Evolutionary conservation across 2,888 invertebrate genomes (phyloP), one percentile per base, ranked within the genome.

Genomic region (Enoplolaimus lenunculus): DNA sequence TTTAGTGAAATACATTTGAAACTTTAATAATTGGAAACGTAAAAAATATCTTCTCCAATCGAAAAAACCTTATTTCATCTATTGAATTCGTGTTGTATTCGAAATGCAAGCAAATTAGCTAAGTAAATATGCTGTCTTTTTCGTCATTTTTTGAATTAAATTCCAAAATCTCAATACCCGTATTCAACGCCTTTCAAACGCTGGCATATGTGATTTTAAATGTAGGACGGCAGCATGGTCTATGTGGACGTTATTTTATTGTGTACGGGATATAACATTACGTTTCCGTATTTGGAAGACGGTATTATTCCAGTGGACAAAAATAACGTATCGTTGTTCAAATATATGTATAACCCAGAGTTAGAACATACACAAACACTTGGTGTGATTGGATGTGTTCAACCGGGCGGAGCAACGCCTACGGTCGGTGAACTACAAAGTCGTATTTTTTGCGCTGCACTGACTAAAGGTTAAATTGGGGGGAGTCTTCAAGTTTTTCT

Each of bases 261-360:
- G 71, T 81, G 81, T 29, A 83, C 83, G 7, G 83, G 83, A 2
- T 83, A 81, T 74, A 78, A 81, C 16, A 82, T 83, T 75, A 78
- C 78, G 21, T 80, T 81, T 68, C 77, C 78, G 13, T 75, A 82
- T 33, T 73, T 81, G 33, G 79, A 80, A 69, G 68, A 78, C 60
- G 74, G 76, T 7, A 72, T 79, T 31, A 74, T 77, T 60, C 72
- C 73, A 35, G 77, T 77, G n/a, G 26, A 64, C n/a, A 72, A 75
- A 21, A 75, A 76, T 64, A 67, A 45, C 21, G 21, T 45, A 7
- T 21, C 7, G 45, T 75, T 83, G 35, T 83, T 81, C 78, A 81
- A 82, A 74, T 82, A 78, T 72, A 79, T 82, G 70, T 82, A 81
- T 72, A 82, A 82, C 0, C 78, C 80, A 16, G 68, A 74, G 26